phyloP scores from a whole-genome alignment of 1,140 invertebrate genomes.

The Andrena cerasifolii region DNA sequence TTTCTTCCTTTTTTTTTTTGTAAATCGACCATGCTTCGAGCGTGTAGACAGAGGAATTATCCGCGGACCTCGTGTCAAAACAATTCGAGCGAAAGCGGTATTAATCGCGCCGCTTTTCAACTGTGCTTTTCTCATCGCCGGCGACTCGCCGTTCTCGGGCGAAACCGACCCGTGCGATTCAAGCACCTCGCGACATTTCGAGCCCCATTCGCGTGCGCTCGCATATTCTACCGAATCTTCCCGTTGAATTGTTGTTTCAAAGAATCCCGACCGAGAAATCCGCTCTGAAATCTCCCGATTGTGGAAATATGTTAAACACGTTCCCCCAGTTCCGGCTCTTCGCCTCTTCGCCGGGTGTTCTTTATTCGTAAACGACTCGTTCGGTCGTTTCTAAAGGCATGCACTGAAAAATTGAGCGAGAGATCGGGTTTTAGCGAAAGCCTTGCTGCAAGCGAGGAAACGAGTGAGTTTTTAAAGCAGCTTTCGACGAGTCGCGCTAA shows the following conservation, averaged over 20 bases:
- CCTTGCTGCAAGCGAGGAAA: not conserved
- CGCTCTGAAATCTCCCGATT: constrained; percentile 3
- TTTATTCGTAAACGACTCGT: not conserved
- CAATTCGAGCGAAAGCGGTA: not conserved
- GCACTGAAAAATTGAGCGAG: constrained; percentile 10
- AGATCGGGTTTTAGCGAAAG: not conserved
- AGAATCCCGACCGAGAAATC: not conserved
- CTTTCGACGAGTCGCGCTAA: too few relatives aligned
- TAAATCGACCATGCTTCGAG: too few relatives aligned
- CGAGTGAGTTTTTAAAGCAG: not conserved
- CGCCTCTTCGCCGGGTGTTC: not conserved
- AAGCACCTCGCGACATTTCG: not conserved
- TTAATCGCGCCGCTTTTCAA: not conserved
- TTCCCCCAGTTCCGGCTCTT: not conserved
- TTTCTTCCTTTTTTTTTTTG: too few relatives aligned
- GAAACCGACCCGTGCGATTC: not conserved
- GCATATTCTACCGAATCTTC: too few relatives aligned
- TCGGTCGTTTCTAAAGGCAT: not conserved
- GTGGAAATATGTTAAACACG: not conserved
- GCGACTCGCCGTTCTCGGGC: too few relatives aligned
- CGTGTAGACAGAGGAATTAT: too few relatives aligned
- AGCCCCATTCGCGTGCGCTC: not conserved
- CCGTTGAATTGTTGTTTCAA: constrained; percentile 2
- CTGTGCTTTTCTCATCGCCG: not conserved
- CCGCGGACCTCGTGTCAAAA: not conserved